Base-by-base conservation (phyloP, 2,797 vertebrate species). In the Octomys mimax region DNA sequence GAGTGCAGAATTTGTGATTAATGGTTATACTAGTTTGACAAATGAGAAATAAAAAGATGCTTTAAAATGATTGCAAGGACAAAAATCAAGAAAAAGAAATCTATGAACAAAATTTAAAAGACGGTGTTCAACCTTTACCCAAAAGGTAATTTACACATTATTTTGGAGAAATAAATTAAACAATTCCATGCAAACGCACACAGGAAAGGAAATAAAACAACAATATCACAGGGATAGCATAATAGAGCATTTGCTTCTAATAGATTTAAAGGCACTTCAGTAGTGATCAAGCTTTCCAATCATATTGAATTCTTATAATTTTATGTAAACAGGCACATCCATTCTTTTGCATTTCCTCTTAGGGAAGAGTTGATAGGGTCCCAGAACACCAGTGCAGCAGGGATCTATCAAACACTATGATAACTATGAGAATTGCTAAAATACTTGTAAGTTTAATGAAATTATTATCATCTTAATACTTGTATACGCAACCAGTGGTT, bases 1-100 rank as follows among this genome's bases (percentile, higher is more conserved):
- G 9, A 64, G 3, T 46, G 6, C 4, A 87, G 49, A 85, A 62
- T 77, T 79, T 92, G 19, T 89, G 52, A 88, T 89, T 81, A 85
- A 94, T 86, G 46, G n/a, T 21, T 91, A 26, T 82, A 82, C 68
- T 87, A 9, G 49, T 91, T 91, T 96, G 80, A 92, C 4, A 93
- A 73, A 39, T 94, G 59, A 26, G 21, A 73, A 49, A 71, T 57
- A 94, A 66, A 93, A 95, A 54, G 78, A 9, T n/a, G 6, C 19
- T 83, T 64, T 24, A 11, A 62, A 92, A 94, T 83, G 0, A 85
- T 49, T 79, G 0, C 8, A 85, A 75, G 16, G 11, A 87, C 11
- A 33, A 42, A 42, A 85, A 64, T 54, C 26, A 75, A 73, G 9
- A 80, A 77, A 91, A 89, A 79, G 2, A 78, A 92, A 66, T 21